These are phyloP conservation scores for Reticulitermes lucifugus DNA, from an alignment of 2,888 invertebrate species.

Conservation along the genomic window DNA sequence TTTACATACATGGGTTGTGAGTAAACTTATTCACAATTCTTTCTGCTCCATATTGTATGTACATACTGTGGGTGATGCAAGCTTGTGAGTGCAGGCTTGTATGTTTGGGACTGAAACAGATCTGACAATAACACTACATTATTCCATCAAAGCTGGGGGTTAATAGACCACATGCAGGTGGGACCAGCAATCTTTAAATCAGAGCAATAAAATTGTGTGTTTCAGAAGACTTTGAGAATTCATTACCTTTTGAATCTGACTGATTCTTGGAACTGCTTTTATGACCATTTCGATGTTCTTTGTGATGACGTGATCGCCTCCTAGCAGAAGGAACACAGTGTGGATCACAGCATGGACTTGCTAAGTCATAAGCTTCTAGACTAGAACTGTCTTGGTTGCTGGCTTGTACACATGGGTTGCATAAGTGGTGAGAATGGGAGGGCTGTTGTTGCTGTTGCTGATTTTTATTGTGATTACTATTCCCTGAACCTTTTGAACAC, in stretches of 20 bases:
- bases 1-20: too few relatives aligned
- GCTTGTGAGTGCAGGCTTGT: too few relatives aligned
- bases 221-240: too few relatives aligned
- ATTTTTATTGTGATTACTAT: constrained; percentile 5
- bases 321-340: constrained; percentile 80
- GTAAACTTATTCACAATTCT: too few relatives aligned
- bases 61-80: too few relatives aligned
- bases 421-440: constrained; percentile 57
- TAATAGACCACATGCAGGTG: too few relatives aligned
- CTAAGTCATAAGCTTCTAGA: constrained; percentile 86
- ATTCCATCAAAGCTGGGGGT: too few relatives aligned
- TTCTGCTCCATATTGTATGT: too few relatives aligned
- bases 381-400: constrained; percentile 79
- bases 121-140: too few relatives aligned
- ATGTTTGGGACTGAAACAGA: too few relatives aligned
- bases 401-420: constrained; percentile 78
- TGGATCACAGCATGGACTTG: constrained; percentile 88
- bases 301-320: constrained; percentile 68
- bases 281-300: constrained; percentile 70
- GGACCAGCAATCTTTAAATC: too few relatives aligned
- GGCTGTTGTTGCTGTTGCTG: constrained; percentile 40
- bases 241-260: constrained; percentile 46
- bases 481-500: constrained; percentile 23
- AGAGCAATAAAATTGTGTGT: too few relatives aligned
- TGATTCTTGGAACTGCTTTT: constrained; percentile 50